A percentile compares a stretch with the other conserved stretches of the same genome.
phyloP scores from a whole-genome alignment of 2,888 invertebrate species.

The Diploptera punctata region DNA sequence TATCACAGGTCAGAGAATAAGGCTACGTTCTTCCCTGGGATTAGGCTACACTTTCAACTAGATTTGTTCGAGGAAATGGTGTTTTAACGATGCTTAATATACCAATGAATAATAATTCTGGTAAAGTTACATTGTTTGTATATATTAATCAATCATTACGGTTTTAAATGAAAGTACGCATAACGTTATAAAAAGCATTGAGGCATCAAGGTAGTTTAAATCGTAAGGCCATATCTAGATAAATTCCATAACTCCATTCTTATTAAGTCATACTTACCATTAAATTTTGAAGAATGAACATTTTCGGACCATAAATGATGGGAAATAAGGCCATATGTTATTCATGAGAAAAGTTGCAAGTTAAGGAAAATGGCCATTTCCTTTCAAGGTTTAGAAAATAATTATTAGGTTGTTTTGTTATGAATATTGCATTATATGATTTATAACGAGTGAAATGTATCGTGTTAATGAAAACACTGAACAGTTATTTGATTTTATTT shows the following conservation, averaged over 20 bases:
- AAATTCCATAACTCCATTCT: neutral
- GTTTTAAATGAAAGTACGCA: neutral
- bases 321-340: neutral
- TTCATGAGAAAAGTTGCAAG: neutral
- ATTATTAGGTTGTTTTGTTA: neutral
- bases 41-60: conserved; percentile 20
- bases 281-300: neutral
- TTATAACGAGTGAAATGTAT: neutral
- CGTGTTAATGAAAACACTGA: neutral
- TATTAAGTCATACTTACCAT: neutral
- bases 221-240: conserved; percentile 13
- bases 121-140: neutral
- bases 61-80: conserved; percentile 16
- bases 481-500: too few relatives aligned
- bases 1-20: conserved; percentile 43
- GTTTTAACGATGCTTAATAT: neutral
- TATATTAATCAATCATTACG: neutral
- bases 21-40: conserved; percentile 41
- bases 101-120: neutral
- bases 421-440: neutral
- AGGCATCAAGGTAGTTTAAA: conserved; percentile 22
- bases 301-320: neutral
- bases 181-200: neutral
- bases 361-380: conserved; percentile 12
- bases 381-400: neutral